Conservation (phyloP, 2,888 invertebrate species). For the Patella depressa region DNA sequence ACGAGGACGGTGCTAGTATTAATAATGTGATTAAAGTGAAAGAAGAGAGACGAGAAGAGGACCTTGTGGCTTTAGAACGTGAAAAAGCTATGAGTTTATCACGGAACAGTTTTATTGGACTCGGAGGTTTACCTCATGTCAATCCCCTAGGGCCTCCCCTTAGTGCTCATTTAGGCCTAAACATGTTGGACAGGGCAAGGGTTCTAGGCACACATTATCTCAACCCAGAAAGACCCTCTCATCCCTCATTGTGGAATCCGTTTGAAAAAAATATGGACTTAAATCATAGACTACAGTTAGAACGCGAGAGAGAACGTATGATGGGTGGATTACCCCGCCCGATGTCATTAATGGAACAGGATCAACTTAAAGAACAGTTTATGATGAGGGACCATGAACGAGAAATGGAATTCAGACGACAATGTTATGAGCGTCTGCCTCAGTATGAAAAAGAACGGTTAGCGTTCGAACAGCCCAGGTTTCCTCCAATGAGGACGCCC, state of each 20-base stretch:
- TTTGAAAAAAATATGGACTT: slow-evolving; percentile 53
- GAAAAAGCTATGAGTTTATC: slow-evolving; percentile 31
- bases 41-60: slow-evolving; percentile 57
- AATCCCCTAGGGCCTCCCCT: slow-evolving; percentile 37
- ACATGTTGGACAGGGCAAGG: slow-evolving; percentile 52
- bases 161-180: slow-evolving; percentile 23
- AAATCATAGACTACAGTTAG: slow-evolving; percentile 46
- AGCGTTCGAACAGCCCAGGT: slow-evolving; percentile 46
- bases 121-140: slow-evolving; percentile 24
- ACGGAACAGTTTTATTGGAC: slow-evolving; percentile 20
- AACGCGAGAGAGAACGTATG: slow-evolving; percentile 51
- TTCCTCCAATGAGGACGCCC: slow-evolving; percentile 39
- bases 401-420: slow-evolving; percentile 41
- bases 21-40: slow-evolving; percentile 49
- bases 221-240: slow-evolving; percentile 48
- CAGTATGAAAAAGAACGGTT: slow-evolving; percentile 43
- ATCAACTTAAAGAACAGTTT: slow-evolving; percentile 55
- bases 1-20: slow-evolving; percentile 42
- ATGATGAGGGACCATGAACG: slow-evolving; percentile 48
- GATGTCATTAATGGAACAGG: slow-evolving; percentile 48
- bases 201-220: slow-evolving; percentile 49
- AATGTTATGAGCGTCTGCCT: slow-evolving; percentile 55
- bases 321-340: slow-evolving; percentile 41
- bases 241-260: slow-evolving; percentile 54
- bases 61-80: slow-evolving; percentile 40